Evolutionary conservation across 2,888 invertebrate genomes (phyloP), one percentile per base, ranked within the genome.

Genomic region (Pristionchus exspectatus): DNA sequence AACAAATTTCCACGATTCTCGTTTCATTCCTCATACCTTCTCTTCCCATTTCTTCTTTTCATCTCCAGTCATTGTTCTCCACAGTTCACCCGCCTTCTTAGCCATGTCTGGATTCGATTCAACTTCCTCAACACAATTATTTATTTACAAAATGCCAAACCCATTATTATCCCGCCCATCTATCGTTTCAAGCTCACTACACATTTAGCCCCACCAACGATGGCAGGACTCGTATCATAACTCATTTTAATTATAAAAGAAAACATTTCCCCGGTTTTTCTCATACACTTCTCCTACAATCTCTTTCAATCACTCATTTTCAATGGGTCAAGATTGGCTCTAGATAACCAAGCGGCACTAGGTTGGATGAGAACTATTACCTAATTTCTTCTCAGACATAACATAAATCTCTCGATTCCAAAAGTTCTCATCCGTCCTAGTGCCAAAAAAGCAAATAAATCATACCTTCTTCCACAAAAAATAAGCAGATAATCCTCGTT

Each of bases 51-150:
- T 90, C 90, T 92, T 92, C 84, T 92, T 92, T 30, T 92, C 93
- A 12, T 90, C 91, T 7, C 89, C 92, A 72, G 33, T 97, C 38
- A 98, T 95, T 91, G 97, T 97, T 89, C 97, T 97, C 99, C 99
- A 99, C 96, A 98, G 96, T 96, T 98, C 98, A 33, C 98, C 98
- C 56, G 97, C 98, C 95, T 97, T 98, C 96, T 98, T 98, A 14
- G 98, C 97, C 90, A 98, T 96, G 95, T 99, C 99, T 0, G 98
- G 97, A 59, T 98, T 96, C 92, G 97, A 97, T 92, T 98, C 97
- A n/a, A 98, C 98, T 0, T 98, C 92, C 87, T 89, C 33, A 50
- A 89, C 21, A 9, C 84, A 24, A 85, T 21, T 63, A 18, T n/a
- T 14, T 81, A 18, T 59, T 33, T 33, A 12, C 44, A 50, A 50